These are phyloP conservation scores for Heliconius ethilla DNA, from an alignment of 2,888 invertebrate genomes.

Conservation along the genomic window DNA sequence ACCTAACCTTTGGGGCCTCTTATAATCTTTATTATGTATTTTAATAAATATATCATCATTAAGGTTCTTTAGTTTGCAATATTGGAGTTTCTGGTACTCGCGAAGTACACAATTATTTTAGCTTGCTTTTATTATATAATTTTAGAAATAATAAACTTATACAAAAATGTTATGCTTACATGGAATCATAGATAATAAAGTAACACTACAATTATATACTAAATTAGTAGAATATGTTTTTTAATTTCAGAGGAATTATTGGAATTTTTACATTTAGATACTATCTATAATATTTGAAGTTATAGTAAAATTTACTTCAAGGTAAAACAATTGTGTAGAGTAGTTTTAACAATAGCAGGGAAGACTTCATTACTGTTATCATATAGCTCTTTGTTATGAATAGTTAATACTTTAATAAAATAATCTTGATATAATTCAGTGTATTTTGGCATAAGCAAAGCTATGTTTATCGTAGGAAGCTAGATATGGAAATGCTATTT, in stretches of 20 bases:
- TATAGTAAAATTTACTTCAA: conserved; percentile 44
- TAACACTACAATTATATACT: not conserved
- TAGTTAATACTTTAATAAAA: conserved; percentile 2
- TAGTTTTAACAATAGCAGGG: conserved; percentile 47
- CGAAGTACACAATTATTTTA: conserved; percentile 60
- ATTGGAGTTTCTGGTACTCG: conserved; percentile 63
- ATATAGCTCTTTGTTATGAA: not conserved
- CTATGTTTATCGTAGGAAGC: conserved; percentile 1
- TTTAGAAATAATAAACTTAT: not conserved
- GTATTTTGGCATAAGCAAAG: not conserved
- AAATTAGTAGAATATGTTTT: not conserved
- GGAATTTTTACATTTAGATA: not conserved
- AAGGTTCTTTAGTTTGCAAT: not conserved
- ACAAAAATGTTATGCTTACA: conserved; percentile 1
- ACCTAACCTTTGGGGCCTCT: too few relatives aligned
- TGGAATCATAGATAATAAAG: not conserved
- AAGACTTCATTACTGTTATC: conserved; percentile 36
- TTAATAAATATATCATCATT: not conserved
- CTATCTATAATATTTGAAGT: not conserved
- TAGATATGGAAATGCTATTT: not conserved
- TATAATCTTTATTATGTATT: too few relatives aligned
- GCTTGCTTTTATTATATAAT: conserved; percentile 51
- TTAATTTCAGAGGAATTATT: not conserved
- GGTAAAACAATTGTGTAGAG: conserved; percentile 61
- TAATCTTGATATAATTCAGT: not conserved